These are phyloP conservation scores for Pandemis cinnamomeana DNA, from an alignment of 2,888 invertebrate species.

Conservation along the genomic window DNA sequence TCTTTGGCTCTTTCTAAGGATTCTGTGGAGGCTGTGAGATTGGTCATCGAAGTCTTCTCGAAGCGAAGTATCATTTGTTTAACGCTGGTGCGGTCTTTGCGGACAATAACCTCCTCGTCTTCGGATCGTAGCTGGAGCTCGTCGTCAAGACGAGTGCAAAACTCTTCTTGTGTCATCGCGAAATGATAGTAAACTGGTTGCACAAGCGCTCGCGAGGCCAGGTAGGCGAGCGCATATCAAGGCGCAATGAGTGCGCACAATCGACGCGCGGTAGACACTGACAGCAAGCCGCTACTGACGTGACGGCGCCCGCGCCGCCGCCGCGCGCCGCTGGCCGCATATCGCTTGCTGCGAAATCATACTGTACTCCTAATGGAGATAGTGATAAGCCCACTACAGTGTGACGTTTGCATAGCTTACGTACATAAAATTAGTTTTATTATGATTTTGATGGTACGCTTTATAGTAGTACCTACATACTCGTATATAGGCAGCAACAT, in stretches of 20 bases:
- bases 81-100: constrained; percentile 71
- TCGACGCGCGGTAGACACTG: constrained; percentile 64
- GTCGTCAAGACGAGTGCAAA: constrained; percentile 64
- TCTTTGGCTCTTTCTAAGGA: constrained; percentile 70
- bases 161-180: constrained; percentile 77
- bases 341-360: constrained; percentile 44
- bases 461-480: neutral
- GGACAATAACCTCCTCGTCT: constrained; percentile 70
- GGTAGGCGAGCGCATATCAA: constrained; percentile 72
- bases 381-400: constrained; percentile 27
- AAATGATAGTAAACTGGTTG: constrained; percentile 58
- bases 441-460: neutral
- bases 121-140: constrained; percentile 68
- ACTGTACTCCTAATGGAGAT: constrained; percentile 39
- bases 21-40: constrained; percentile 67
- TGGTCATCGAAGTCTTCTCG: constrained; percentile 67
- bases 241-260: constrained; percentile 61
- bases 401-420: constrained; percentile 4
- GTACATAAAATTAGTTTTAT: neutral
- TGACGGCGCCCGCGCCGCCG: constrained; percentile 66
- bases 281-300: constrained; percentile 52
- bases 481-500: neutral
- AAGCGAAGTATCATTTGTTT: constrained; percentile 78
- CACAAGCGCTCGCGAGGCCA: constrained; percentile 65
- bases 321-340: constrained; percentile 50